Evolutionary conservation across 2,113 vertebrate species (phyloP).

Genomic region (Martes martes): DNA sequence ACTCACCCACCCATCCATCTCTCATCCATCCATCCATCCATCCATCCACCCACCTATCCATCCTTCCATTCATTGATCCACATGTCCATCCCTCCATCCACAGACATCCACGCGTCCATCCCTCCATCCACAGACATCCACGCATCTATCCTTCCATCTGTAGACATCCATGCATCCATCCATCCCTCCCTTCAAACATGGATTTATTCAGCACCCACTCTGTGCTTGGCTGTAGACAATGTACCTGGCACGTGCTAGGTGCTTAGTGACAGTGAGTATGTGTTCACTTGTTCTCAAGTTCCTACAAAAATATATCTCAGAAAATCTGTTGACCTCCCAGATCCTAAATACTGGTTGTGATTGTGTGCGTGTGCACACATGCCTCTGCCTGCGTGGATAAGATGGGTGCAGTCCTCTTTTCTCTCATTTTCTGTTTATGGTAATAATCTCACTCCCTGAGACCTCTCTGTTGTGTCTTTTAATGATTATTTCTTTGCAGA

Average conservation of each 20-base stretch:
- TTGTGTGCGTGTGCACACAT: accelerated
- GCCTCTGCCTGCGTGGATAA: not conserved
- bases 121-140: not conserved
- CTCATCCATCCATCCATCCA: no score
- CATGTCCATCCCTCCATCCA: not conserved
- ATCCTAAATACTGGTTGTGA: not conserved
- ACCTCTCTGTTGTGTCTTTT: not conserved
- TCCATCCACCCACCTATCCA: not conserved
- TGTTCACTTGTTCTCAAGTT: not conserved
- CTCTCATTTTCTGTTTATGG: not conserved
- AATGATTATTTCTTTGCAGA: not conserved
- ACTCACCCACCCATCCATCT: not conserved
- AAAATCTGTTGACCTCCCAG: not conserved
- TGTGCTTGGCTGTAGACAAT: not conserved
- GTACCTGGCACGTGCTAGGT: not conserved
- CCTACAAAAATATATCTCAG: not conserved
- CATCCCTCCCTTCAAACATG: not conserved
- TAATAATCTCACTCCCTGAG: not conserved
- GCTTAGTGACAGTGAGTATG: not conserved
- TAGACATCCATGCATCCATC: not conserved
- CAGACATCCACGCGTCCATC: not conserved
- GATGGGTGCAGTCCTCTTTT: not conserved
- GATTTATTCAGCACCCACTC: not conserved
- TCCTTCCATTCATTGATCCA: no score
- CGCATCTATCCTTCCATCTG: not conserved